phyloP scores from a whole-genome alignment of 2,113 vertebrate species.

The crab-eating macaque (Macaca fascicularis) region T2T-MFA8v1.1 NC_088378.1:121568001-121568500 shows the following conservation, averaged over 20 bases:
- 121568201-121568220: neutral
- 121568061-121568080: neutral
- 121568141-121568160: slow-evolving; percentile 6
- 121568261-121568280: neutral
- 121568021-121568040: neutral
- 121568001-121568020: neutral
- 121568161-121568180: neutral
- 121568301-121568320: neutral
- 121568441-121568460: neutral
- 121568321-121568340: neutral
- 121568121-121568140: neutral
- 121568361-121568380: neutral
- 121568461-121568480: neutral
- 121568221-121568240: neutral
- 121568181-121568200: neutral
- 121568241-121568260: neutral
- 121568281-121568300: neutral
- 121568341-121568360: neutral
- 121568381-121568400: neutral
- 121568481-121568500: neutral
- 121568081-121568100: neutral
- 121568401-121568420: neutral
- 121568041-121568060: neutral
- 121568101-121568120: neutral
- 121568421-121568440: neutral